phyloP scores from a whole-genome alignment of 2,797 vertebrate genomes.

The Rhadinocentrus ornatus region DNA sequence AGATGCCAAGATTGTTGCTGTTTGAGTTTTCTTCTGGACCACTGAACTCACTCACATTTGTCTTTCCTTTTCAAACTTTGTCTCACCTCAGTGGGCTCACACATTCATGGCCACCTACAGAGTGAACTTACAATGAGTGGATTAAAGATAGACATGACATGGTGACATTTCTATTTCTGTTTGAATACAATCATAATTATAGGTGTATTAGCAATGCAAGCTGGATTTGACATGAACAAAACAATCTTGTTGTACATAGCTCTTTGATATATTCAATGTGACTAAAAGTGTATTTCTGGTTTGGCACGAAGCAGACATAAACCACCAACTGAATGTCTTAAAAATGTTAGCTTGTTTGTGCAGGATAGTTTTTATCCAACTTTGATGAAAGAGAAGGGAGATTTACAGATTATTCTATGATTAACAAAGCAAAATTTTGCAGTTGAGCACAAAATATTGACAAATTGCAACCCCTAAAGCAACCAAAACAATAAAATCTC shows the following conservation, averaged over 20 bases:
- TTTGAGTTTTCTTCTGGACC: conserved; percentile 32
- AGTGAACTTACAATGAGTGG: neutral
- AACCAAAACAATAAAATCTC: too few relatives aligned
- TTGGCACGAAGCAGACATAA: neutral
- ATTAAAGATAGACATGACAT: neutral
- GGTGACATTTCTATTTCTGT: neutral
- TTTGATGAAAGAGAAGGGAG: too few relatives aligned
- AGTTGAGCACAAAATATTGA: too few relatives aligned
- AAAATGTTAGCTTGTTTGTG: too few relatives aligned
- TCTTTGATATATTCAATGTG: neutral
- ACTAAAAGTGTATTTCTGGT: neutral
- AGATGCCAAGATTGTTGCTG: conserved; percentile 23
- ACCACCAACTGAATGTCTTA: neutral
- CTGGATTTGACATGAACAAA: neutral
- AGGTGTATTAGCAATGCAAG: neutral
- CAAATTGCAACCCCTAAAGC: too few relatives aligned
- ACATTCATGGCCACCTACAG: conserved; percentile 25
- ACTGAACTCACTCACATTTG: conserved; percentile 36
- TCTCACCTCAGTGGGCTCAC: conserved; percentile 18
- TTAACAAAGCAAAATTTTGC: too few relatives aligned
- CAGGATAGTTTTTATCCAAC: too few relatives aligned
- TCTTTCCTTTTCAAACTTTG: conserved; percentile 21
- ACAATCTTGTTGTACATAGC: neutral
- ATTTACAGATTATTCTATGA: too few relatives aligned
- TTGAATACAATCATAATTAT: neutral